Evolutionary conservation across 2,797 vertebrate species (phyloP).

Genomic region (Chelonia mydas): DNA sequence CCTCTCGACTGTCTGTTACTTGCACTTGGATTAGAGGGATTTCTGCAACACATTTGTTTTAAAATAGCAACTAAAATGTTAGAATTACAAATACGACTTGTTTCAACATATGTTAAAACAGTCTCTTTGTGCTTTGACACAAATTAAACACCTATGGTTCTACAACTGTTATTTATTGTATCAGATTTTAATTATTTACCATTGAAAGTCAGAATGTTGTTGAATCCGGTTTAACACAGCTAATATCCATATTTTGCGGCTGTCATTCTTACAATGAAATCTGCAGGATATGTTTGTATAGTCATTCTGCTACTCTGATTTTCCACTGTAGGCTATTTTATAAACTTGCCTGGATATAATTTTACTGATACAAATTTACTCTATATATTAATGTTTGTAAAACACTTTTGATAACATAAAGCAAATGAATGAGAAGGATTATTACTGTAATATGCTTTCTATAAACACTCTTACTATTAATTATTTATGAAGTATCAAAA

Average conservation of each 20-base stretch:
- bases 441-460: not conserved
- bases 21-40: constrained; percentile 29
- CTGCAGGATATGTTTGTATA: not conserved
- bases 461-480: constrained; percentile 8
- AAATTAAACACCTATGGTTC: constrained; percentile 34
- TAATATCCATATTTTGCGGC: not conserved
- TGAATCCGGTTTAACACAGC: not conserved
- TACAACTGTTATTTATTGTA: not conserved
- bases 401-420: constrained; percentile 33
- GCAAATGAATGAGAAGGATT: not conserved
- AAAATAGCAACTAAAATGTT: not conserved
- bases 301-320: not conserved
- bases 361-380: constrained; percentile 40
- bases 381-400: constrained; percentile 37
- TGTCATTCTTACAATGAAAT: not conserved
- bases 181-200: constrained; percentile 19
- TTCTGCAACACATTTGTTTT: constrained; percentile 13
- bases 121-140: not conserved
- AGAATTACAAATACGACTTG: constrained; percentile 23
- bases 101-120: constrained; percentile 37
- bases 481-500: constrained; percentile 37
- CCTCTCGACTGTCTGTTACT: not conserved
- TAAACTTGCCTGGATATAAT: constrained; percentile 1
- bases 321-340: constrained; percentile 11
- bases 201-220: not conserved